Base-by-base conservation (phyloP, 2,888 invertebrate species). In the Ochlodes sylvanus region DNA sequence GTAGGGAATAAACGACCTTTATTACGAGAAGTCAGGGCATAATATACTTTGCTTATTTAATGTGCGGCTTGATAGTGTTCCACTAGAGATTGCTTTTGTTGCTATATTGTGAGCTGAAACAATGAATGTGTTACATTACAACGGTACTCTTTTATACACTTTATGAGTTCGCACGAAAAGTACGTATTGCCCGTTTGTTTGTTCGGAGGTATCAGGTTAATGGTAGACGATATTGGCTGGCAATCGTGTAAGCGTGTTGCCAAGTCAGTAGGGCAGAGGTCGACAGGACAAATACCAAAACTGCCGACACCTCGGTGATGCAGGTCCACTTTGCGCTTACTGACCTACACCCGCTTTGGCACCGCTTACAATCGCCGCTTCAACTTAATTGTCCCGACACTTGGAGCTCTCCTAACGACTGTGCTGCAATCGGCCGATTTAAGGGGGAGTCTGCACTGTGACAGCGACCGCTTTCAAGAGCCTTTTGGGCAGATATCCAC, bases 321-420 rank as follows among this genome's bases (percentile, higher is more conserved):
- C 86, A 83, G 84, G 89, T 88, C 91, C 91, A 90, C 91, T 89
- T 83, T 77, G 86, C 83, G 77, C 84, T 79, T 82, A 84, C 87
- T 92, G 93, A 93, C 93, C 93, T 92, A 93, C 83, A 91, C 92
- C 89, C 89, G 91, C 90, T 90, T 92, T 93, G 93, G 93, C 93
- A 93, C 86, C 86, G 92, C 82, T 89, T 89, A 89, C 92, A 91
- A 92, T 92, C 92, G 81, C 88, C 90, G 92, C 92, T 92, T 91
- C 91, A 91, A 90, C 92, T 92, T 93, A 93, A 93, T 93, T 93
- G 92, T 93, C 86, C 87, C 90, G 91, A 90, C 92, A 92, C 93
- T 92, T 87, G 84, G 89, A 78, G 85, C 88, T 85, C 85, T 89
- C 89, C 89, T 93, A 93, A 92, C 92, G 92, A 93, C 87, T 87